Base-by-base conservation (phyloP, 1,140 invertebrate species). In the Mercenaria mercenaria region DNA sequence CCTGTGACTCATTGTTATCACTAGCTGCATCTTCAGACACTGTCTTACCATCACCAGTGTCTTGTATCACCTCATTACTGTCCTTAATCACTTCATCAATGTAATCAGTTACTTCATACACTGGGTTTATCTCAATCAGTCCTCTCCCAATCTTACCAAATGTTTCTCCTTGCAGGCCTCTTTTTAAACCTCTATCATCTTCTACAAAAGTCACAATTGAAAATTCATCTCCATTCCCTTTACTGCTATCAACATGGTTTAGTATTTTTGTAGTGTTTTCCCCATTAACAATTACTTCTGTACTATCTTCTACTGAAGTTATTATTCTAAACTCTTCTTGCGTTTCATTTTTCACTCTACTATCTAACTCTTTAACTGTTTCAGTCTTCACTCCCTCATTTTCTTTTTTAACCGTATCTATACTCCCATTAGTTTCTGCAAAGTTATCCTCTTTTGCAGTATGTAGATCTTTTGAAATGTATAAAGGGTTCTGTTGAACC, bases 61-160 rank as follows among this genome's bases (percentile, higher is more conserved):
- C 32, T 26, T 18, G 11, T 20, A 0, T 34, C 8, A n/a, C 39
- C n/a, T 72, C 43, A 85, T 39, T 56, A n/a, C n/a, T n/a, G 0
- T 15, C 26, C 34, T 39, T 13, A n/a, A 23, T n/a, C 13, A 34
- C 20, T 4, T 32, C 61, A 29, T 82, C 26, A 41, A 8, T 39
- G n/a, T 74, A 41, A n/a, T 85, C 69, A 26, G 2, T 72, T 26
- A 81, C 86, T 67, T 81, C 86, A 88, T 88, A 88, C 41, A 88
- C 86, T 20, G 86, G 86, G 26, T 87, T 87, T 23, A 87, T 87
- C 18, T 72, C 61, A 29, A 74, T 2, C 18, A 47, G 64, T 43
- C 29, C 26, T 41, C 11, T 20, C 1, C 15, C 11, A 29, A 4
- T 13, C 8, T 29, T 47, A 15, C 29, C 61, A 67, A 72, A 72